These are phyloP conservation scores for Trematomus bernacchii DNA, from an alignment of 2,797 vertebrate genomes.

Conservation along the genomic window DNA sequence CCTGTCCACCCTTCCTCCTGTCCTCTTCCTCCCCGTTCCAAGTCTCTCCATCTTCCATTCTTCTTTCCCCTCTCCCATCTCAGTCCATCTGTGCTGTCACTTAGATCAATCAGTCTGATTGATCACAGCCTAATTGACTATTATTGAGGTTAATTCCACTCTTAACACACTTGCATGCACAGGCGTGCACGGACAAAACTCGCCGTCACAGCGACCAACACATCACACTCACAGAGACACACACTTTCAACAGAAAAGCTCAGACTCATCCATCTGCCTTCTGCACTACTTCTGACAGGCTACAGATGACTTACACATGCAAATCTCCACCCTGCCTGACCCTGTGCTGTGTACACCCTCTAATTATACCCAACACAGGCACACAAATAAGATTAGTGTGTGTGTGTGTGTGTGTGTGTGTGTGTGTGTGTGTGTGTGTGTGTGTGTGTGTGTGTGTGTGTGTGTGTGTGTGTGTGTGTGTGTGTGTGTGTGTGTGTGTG, in stretches of 20 bases:
- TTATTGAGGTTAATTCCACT: conserved; percentile 99
- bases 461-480: conserved; percentile 88
- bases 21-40: conserved; percentile 40
- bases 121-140: conserved; percentile 97
- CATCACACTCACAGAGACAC: conserved; percentile 72
- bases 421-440: conserved; percentile 80
- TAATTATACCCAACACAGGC: conserved; percentile 98
- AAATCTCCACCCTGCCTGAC: conserved; percentile 95
- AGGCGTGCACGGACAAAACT: conserved; percentile 44
- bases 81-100: conserved; percentile 93
- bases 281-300: conserved; percentile 95
- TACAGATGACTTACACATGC: conserved; percentile 99
- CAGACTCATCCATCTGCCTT: conserved; percentile 92
- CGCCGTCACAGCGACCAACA: conserved; percentile 50
- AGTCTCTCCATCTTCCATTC: conserved; percentile 58
- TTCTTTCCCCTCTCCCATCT: conserved; percentile 69
- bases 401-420: conserved; percentile 77
- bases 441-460: conserved; percentile 89
- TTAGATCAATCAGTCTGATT: conserved; percentile 99
- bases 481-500: too few relatives aligned
- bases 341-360: conserved; percentile 94
- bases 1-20: conserved; percentile 40
- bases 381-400: conserved; percentile 98
- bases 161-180: conserved; percentile 84
- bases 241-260: conserved; percentile 75